These are phyloP conservation scores for Drosophila flavopinicola DNA, from an alignment of 2,888 invertebrate genomes.

Conservation along the genomic window DNA sequence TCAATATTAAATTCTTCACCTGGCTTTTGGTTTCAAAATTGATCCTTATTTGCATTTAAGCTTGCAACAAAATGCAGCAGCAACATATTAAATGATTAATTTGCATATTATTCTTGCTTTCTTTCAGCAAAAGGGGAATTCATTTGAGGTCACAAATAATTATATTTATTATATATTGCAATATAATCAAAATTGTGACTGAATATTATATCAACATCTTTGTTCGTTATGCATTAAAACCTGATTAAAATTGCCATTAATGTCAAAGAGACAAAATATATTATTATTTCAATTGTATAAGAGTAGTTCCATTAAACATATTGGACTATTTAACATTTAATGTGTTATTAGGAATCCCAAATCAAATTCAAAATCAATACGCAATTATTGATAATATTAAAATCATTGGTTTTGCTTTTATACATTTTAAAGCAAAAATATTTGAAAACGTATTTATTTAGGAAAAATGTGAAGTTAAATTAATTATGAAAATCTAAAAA, in stretches of 20 bases:
- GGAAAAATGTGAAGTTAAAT: too few species aligned
- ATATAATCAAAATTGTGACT: constrained; percentile 9
- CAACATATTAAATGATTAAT: constrained; percentile 39
- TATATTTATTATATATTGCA: constrained; percentile 12
- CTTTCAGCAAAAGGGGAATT: not conserved
- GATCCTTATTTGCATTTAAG: constrained; percentile 6
- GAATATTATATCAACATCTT: not conserved
- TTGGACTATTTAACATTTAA: too few species aligned
- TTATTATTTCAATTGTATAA: not conserved
- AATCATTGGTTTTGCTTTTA: too few species aligned
- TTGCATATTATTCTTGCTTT: constrained; percentile 9
- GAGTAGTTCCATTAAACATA: not conserved
- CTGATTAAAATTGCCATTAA: not conserved
- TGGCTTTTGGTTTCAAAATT: constrained; percentile 3
- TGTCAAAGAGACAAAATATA: not conserved
- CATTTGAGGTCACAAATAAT: constrained; percentile 7
- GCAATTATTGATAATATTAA: too few species aligned
- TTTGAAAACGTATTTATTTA: too few species aligned
- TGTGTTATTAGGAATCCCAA: too few species aligned
- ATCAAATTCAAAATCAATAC: too few species aligned
- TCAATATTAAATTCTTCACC: constrained; percentile 55
- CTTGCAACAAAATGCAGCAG: constrained; percentile 23
- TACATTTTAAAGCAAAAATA: too few species aligned
- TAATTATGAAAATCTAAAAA: too few species aligned
- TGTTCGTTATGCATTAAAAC: not conserved